Evolutionary conservation across 2,113 vertebrate genomes (phyloP), one percentile per base, ranked within the genome.

Genomic region (Coturnix japonica): DNA sequence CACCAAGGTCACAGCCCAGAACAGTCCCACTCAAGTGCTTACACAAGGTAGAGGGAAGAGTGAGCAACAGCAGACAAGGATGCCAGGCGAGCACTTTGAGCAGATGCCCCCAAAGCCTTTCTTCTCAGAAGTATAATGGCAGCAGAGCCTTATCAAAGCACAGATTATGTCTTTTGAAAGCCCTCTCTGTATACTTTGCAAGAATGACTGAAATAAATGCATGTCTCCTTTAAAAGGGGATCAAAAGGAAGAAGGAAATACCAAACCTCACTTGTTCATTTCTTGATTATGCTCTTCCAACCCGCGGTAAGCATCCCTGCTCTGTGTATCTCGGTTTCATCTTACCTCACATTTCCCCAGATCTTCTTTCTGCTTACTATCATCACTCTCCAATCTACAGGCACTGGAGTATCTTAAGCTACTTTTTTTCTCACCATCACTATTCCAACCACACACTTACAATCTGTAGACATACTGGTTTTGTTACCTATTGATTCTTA

Each of bases 321-420:
- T 59, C 67, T 65, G 59, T n/a, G 8, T 21, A 76, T 17, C 39
- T 12, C 53, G 51, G 46, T 66, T 70, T 59, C 37, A 60, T 64
- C 39, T 39, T 33, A 4, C 0, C 7, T 11, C 9, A 17, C 19
- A 81, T n/a, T 59, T 81, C 15, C 61, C n/a, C 9, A 0, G 26
- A 75, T 31, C 20, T 31, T 33, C 59, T 41, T 30, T 30, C 63
- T 41, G 63, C n/a, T 79, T 46, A 41, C 7, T 28, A 59, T 44
- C 28, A 67, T 43, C 21, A 13, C 2, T 13, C 6, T 81, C 46
- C 49, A 46, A 73, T 12, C 37, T 33, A 43, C 31, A 70, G 19
- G 63, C 4, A 94, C 0, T 41, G 13, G 7, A 54, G 23, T 15
- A 69, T 59, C 54, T 81, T 10, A 41, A 76, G 54, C 37, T 8